A percentile compares a stretch with the other conserved stretches of the same genome.
These are phyloP conservation scores for Brachymystax lenok DNA, from an alignment of 2,797 vertebrate genomes.

Conservation along the genomic window DNA sequence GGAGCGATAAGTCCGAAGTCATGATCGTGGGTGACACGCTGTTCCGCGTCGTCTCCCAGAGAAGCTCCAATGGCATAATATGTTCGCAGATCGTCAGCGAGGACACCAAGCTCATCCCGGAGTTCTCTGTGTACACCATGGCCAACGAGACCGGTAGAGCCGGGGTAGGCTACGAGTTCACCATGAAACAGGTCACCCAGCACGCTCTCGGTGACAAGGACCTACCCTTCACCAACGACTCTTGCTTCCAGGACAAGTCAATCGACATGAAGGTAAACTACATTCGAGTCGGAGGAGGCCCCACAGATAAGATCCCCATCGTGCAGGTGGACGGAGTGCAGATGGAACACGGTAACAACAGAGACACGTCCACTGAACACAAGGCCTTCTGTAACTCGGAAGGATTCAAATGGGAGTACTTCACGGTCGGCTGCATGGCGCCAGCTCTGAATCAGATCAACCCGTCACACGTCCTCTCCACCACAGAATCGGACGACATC, in stretches of 20 bases:
- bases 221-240: not conserved
- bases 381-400: slow-evolving; percentile 25
- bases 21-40: slow-evolving; percentile 21
- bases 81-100: not conserved
- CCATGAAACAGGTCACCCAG: slow-evolving; percentile 10
- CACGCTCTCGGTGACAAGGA: not conserved
- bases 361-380: slow-evolving; percentile 21
- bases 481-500: not conserved
- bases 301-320: not conserved
- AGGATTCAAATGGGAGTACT: slow-evolving; percentile 34
- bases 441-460: slow-evolving; percentile 13
- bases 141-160: not conserved
- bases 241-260: not conserved
- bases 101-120: not conserved
- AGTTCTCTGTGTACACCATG: slow-evolving; percentile 25
- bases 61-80: not conserved
- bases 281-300: slow-evolving; percentile 9
- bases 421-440: slow-evolving; percentile 21
- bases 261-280: slow-evolving; percentile 10
- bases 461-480: not conserved
- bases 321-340: slow-evolving; percentile 19
- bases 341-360: slow-evolving; percentile 13
- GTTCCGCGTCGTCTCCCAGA: slow-evolving; percentile 24
- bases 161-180: slow-evolving; percentile 14
- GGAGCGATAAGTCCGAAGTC: slow-evolving; percentile 14